A percentile compares a stretch with the other conserved stretches of the same genome.
These are phyloP conservation scores for Papilio glaucus DNA, from an alignment of 1,140 invertebrate species.

Conservation along the genomic window DNA sequence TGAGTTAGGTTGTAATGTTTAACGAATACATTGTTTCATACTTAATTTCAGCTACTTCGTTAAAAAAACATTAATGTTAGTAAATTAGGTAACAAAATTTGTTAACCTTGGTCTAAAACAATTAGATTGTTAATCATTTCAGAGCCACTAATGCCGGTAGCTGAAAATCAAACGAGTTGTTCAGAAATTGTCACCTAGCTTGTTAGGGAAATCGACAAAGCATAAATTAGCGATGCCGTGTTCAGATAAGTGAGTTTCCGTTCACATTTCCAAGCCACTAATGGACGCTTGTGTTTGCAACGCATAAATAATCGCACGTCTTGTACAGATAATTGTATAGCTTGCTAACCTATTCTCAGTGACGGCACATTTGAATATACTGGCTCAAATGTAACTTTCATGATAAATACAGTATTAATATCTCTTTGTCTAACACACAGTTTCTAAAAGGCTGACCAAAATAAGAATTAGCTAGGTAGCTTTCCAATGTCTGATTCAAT, in stretches of 20 bases:
- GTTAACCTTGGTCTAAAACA: neutral
- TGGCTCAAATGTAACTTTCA: conserved; percentile 1
- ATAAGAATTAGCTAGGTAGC: no score
- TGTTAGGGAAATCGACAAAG: conserved; percentile 29
- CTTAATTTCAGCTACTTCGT: no score
- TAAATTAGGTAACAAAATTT: neutral
- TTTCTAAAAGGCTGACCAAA: neutral
- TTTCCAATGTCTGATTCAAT: no score
- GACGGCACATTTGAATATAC: neutral
- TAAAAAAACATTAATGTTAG: no score
- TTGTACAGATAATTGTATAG: conserved; percentile 33
- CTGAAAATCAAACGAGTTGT: conserved; percentile 1
- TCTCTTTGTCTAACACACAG: neutral
- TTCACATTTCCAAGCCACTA: conserved; percentile 34
- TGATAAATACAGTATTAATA: neutral
- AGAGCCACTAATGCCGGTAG: neutral
- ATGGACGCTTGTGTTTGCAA: conserved; percentile 35
- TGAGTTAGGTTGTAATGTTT: no score
- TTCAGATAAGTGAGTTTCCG: conserved; percentile 37
- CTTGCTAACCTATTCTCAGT: conserved; percentile 31
- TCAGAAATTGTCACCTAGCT: conserved; percentile 34
- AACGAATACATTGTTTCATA: no score
- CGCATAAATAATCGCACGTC: conserved; percentile 34
- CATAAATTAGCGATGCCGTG: conserved; percentile 34
- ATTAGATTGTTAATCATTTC: neutral